Base-by-base conservation (phyloP, 2,888 invertebrate genomes). In the Chrysolina haemoptera region DNA sequence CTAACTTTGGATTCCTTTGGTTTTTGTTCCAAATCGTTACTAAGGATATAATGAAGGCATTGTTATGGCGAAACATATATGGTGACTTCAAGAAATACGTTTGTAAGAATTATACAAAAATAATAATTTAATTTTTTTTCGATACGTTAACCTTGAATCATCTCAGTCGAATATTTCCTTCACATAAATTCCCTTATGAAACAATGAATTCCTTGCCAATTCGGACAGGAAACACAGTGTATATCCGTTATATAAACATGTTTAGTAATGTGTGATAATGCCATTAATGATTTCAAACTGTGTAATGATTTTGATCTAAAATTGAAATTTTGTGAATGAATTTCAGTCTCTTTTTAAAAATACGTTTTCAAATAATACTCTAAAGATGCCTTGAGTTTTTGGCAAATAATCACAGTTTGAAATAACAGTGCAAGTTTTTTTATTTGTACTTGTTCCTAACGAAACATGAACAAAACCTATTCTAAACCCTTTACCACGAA, bases 401-500 rank as follows among this genome's bases (percentile, higher is more conserved):
- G 35, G 35, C 5, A 22, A n/a, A 27, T 11, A 35, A 64, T 20
- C 46, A 65, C 65, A 65, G 65, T 43, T 43, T 65, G 43, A 65
- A 65, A 65, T 48, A 46, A 65, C 48, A 65, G 27, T 65, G 65
- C 48, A 65, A 10, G 14, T 35, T 11, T 53, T n/a, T 9, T 53
- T 55, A 10, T 20, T 55, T 16, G 9, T 14, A 59, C 27, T 8
- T 59, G 59, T 59, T 35, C 11, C 59, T n/a, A 59, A 11, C 11
- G 53, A n/a, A 59, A 59, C 59, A 59, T 11, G 59, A 9, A 35
- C 0, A 12, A 35, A 59, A 59, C 59, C 59, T 59, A 59, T 59
- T n/a, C 6, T 10, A 59, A 59, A 59, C 59, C 59, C 35, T 59
- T 35, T 16, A 59, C 59, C 59, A 59, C 12, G 22, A 35, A 27